phyloP scores from a whole-genome alignment of 2,888 invertebrate species.

The Crepidodera aurea region DNA sequence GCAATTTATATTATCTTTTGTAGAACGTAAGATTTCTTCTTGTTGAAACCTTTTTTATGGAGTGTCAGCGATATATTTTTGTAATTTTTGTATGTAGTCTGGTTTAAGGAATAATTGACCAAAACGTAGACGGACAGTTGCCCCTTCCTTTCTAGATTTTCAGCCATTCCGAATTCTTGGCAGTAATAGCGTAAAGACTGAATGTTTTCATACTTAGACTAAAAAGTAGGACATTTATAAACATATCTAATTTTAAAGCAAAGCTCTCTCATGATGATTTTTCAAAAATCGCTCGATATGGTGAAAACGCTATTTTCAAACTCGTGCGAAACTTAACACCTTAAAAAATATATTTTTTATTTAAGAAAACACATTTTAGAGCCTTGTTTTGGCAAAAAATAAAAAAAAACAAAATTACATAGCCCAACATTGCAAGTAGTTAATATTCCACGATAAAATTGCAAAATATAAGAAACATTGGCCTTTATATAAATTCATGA shows the following conservation, averaged over 20 bases:
- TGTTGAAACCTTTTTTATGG: slow-evolving; percentile 31
- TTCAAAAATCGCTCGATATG: no score
- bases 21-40: slow-evolving; percentile 14
- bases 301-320: neutral
- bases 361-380: no score
- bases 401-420: no score
- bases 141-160: slow-evolving; percentile 32
- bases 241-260: slow-evolving; percentile 48
- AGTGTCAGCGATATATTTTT: slow-evolving; percentile 58
- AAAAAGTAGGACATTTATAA: slow-evolving; percentile 40
- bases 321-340: no score
- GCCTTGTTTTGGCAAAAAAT: no score
- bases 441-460: no score
- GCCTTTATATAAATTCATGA: no score
- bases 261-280: no score
- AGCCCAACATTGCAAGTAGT: no score
- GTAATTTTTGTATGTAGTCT: slow-evolving; percentile 58
- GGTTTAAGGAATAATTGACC: slow-evolving; percentile 41
- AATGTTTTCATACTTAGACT: slow-evolving; percentile 48
- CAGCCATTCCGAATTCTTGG: slow-evolving; percentile 33
- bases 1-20: slow-evolving; percentile 17
- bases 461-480: no score
- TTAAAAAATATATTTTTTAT: neutral
- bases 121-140: slow-evolving; percentile 36
- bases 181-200: slow-evolving; percentile 47